Percentiles rank a stretch among this genome's conserved stretches.
These are phyloP conservation scores for Scaptomyza montana DNA, from an alignment of 1,140 invertebrate species.

Conservation along the genomic window DNA sequence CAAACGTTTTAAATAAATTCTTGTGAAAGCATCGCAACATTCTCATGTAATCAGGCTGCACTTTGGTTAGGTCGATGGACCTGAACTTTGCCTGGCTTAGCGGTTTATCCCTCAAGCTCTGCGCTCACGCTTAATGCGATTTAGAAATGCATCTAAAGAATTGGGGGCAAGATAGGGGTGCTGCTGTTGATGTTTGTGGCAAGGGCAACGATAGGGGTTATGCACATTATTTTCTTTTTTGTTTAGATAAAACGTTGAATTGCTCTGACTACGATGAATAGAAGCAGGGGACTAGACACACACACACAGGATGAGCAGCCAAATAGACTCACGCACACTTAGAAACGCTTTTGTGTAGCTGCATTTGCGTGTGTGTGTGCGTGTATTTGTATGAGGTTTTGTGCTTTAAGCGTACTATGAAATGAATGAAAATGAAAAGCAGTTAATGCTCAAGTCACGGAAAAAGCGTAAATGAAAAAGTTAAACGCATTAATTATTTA, in stretches of 20 bases:
- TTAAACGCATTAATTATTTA: constrained; percentile 83
- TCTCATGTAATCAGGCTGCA: constrained; percentile 37
- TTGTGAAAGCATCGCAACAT: constrained; percentile 26
- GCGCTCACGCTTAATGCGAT: constrained; percentile 42
- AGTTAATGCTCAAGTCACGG: constrained; percentile 82
- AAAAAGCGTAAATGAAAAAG: constrained; percentile 83
- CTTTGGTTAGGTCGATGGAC: constrained; percentile 29
- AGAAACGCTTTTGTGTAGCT: constrained; percentile 38
- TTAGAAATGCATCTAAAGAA: constrained; percentile 44
- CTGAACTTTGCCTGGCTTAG: constrained; percentile 50
- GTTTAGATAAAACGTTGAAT: constrained; percentile 42
- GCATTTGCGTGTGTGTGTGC: constrained; percentile 14
- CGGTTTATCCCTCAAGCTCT: constrained; percentile 25
- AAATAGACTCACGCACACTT: constrained; percentile 38
- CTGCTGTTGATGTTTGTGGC: constrained; percentile 6
- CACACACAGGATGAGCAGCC: constrained; percentile 21
- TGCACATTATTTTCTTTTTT: neutral
- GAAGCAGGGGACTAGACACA: constrained; percentile 28
- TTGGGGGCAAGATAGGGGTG: neutral
- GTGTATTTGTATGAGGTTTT: constrained; percentile 1
- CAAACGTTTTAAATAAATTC: constrained; percentile 17
- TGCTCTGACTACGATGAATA: constrained; percentile 30
- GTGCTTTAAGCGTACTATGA: constrained; percentile 44
- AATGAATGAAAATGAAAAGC: constrained; percentile 81
- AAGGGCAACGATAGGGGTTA: constrained; percentile 14